These are phyloP conservation scores for Oxystoma pomonae DNA, from an alignment of 2,888 invertebrate species.

Conservation along the genomic window DNA sequence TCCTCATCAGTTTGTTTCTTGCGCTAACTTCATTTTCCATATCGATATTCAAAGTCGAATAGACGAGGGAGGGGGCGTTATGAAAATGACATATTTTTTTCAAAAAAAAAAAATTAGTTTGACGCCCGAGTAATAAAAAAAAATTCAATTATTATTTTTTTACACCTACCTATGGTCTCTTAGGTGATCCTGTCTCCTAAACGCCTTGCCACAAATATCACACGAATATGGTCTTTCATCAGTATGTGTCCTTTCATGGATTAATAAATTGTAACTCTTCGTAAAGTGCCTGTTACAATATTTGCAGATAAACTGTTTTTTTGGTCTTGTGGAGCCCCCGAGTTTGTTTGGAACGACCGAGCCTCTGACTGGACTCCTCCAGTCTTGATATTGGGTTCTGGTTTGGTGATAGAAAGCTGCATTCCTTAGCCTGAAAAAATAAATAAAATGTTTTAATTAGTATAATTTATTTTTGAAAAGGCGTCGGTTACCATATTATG, in stretches of 20 bases:
- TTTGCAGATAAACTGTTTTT: constrained; percentile 93
- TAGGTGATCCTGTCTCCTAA: constrained; percentile 90
- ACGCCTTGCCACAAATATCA: constrained; percentile 94
- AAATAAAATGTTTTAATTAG: no score
- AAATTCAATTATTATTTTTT: no score
- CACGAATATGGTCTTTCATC: constrained; percentile 95
- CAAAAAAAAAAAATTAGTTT: not conserved
- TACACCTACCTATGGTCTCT: constrained; percentile 80
- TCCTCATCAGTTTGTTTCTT: no score
- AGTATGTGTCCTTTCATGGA: constrained; percentile 96
- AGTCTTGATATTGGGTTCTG: constrained; percentile 37
- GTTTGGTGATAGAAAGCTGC: constrained; percentile 65
- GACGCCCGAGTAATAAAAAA: no score
- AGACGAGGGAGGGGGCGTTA: not conserved
- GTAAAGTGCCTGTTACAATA: constrained; percentile 97
- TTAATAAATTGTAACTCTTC: constrained; percentile 95
- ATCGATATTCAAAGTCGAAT: no score
- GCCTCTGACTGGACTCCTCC: constrained; percentile 44
- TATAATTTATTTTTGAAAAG: no score
- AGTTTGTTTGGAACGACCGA: constrained; percentile 49
- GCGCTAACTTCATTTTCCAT: no score
- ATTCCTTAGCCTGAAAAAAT: constrained; percentile 53
- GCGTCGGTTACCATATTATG: no score
- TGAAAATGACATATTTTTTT: constrained; percentile 3
- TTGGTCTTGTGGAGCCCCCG: constrained; percentile 54